Base-by-base conservation (phyloP, 2,797 vertebrate species). In the Spinibarbus caldwelli region DNA sequence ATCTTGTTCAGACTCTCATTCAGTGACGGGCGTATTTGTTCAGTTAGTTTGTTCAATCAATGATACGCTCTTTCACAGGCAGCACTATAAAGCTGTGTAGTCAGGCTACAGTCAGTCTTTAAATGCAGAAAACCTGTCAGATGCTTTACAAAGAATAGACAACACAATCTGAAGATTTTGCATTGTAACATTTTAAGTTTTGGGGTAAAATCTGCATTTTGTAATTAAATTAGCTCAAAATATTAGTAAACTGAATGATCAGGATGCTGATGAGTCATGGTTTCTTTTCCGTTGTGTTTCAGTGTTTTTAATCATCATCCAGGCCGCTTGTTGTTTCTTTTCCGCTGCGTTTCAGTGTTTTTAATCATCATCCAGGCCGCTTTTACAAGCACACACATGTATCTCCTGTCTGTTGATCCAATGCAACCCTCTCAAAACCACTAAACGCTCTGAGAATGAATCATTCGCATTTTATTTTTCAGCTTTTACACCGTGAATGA, bases 401-500 rank as follows among this genome's bases (percentile, higher is more conserved):
- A 31, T 64, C 43, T 67, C 59, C 41, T 67, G 2, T 52, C 78
- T 78, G 45, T 36, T 43, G 67, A 82, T 54, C 45, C 11, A 41
- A 29, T 15, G 12, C 21, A 68, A 72, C 34, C 64, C 34, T 57
- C 75, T 62, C 12, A 10, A 34, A 67, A 31, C 11, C 47, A 14
- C 23, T 1, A 29, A 29, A 12, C 4, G 0, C 14, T 57, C 64
- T 17, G 26, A 49, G 12, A 41, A 57, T 66, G 8, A 77, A 38
- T 77, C n/a, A 34, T n/a, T 71, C 36, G 49, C 4, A 5, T n/a
- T 62, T 54, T 84, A 19, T 47, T n/a, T 83, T 73, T 29, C 92
- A 99, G 98, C 92, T 99, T 99, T 93, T 99, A 99, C 92, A 96
- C 97, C 10, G 96, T 98, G 77, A 99, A 99, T 34, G 98, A 99